These are phyloP conservation scores for Nycticebus coucang DNA, from an alignment of 2,113 vertebrate species.

Conservation along the genomic window DNA sequence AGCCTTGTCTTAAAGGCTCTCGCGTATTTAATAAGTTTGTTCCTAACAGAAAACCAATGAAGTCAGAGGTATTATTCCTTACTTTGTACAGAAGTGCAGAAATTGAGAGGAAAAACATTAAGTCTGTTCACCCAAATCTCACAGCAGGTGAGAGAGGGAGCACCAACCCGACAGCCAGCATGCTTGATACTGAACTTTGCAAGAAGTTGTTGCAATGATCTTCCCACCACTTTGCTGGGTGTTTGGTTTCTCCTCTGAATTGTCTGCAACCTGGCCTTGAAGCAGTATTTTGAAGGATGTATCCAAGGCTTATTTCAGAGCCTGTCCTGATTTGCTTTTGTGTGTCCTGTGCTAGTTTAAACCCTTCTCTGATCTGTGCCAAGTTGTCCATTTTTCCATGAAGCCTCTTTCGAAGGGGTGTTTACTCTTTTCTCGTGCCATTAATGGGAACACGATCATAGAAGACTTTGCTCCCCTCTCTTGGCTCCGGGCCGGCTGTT, in stretches of 20 bases:
- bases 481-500: background rate
- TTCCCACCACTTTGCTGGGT: fast-evolving
- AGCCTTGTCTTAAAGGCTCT: background rate
- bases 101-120: background rate
- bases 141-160: fast-evolving
- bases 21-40: background rate
- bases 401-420: background rate
- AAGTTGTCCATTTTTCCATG: background rate
- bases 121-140: fast-evolving
- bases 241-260: too few species aligned
- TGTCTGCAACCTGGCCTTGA: fast-evolving
- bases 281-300: background rate
- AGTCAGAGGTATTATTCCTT: background rate
- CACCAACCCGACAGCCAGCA: background rate
- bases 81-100: background rate
- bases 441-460: background rate
- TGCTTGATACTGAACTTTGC: fast-evolving
- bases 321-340: fast-evolving
- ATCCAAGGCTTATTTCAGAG: too few species aligned
- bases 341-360: background rate
- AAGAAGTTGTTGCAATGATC: background rate
- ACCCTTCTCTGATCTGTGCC: fast-evolving
- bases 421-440: background rate
- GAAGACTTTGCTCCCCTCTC: background rate
- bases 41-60: background rate